Evolutionary conservation across 2,797 vertebrate genomes (phyloP), one percentile per base, ranked within the genome.

Genomic region (Saxicola maurus): DNA sequence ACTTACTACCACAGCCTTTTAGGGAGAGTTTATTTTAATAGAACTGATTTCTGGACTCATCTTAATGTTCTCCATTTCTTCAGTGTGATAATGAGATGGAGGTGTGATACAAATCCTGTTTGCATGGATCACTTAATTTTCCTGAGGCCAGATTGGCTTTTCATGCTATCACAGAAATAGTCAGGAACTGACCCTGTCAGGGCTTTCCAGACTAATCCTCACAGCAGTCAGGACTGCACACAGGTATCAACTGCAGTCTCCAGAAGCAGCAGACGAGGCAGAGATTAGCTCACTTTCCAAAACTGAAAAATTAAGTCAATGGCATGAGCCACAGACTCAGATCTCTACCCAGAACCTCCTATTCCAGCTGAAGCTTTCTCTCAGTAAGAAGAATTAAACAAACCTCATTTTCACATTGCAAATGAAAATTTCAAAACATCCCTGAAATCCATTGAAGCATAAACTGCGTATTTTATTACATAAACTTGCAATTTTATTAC

Each of bases 1-100:
- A 87, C 93, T 96, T 85, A 67, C 82, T 86, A 94, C 90, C 93
- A 79, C 76, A 84, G 93, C 45, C 37, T 92, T 91, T 93, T 94
- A 91, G 78, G 86, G 91, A 90, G 81, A 87, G 49, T 65, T 92
- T 88, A 78, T 82, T 85, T 66, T 91, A 85, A 80, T 82, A 90
- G 72, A 89, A 49, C 38, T 20, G 38, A 73, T 52, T 72, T 81
- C 76, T 90, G 53, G 80, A n/a, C 81, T 76, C 81, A 56, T 85
- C 43, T 60, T 72, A 55, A 60, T 9, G 21, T 40, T 49, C 72
- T 79, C 74, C 61, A 12, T 77, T 68, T 76, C 64, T 72, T 19
- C 64, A 37, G 83, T 69, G 66, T 66, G 53, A 38, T 77, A 88
- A 92, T 18, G 43, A 89, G 91, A 33, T 0, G 1, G 80, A 59